A percentile compares a stretch with the other conserved stretches of the same genome.
Conservation (phyloP, 2,888 invertebrate species). For the Diarsia rubi region DNA sequence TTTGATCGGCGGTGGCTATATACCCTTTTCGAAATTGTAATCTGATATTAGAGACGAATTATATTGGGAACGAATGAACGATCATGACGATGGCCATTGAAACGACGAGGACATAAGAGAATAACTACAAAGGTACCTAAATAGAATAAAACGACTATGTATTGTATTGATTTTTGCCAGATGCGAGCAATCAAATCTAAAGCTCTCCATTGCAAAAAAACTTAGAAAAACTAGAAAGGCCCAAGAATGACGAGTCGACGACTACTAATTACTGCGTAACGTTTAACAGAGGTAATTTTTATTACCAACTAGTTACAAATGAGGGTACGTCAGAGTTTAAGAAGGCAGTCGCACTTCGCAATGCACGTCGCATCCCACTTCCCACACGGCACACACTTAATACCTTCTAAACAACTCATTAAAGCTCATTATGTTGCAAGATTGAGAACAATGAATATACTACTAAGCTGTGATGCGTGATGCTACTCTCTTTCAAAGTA, state of each 20-base stretch:
- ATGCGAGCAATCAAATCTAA: not conserved
- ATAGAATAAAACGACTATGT: not conserved
- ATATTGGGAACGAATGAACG: not conserved
- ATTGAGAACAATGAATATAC: constrained; percentile 52
- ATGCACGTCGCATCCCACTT: constrained; percentile 60
- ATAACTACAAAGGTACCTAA: not conserved
- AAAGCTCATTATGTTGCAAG: constrained; percentile 56
- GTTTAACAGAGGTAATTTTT: constrained; percentile 36
- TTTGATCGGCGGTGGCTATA: too few relatives aligned
- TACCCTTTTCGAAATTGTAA: not conserved
- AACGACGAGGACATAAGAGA: not conserved
- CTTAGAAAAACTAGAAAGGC: constrained; percentile 9
- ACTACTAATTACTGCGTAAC: constrained; percentile 38
- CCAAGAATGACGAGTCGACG: constrained; percentile 16
- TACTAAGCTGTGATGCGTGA: constrained; percentile 37
- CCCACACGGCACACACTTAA: constrained; percentile 54
- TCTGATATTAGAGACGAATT: not conserved
- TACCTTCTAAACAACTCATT: constrained; percentile 63
- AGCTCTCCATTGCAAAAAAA: constrained; percentile 17
- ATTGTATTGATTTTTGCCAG: not conserved
- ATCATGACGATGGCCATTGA: not conserved
- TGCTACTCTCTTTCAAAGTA: constrained; percentile 47
- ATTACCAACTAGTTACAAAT: constrained; percentile 59
- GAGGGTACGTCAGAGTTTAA: constrained; percentile 36
- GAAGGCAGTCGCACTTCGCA: constrained; percentile 37